Conservation (phyloP, 2,888 invertebrate species). For the Siphlonurus alternatus region DNA sequence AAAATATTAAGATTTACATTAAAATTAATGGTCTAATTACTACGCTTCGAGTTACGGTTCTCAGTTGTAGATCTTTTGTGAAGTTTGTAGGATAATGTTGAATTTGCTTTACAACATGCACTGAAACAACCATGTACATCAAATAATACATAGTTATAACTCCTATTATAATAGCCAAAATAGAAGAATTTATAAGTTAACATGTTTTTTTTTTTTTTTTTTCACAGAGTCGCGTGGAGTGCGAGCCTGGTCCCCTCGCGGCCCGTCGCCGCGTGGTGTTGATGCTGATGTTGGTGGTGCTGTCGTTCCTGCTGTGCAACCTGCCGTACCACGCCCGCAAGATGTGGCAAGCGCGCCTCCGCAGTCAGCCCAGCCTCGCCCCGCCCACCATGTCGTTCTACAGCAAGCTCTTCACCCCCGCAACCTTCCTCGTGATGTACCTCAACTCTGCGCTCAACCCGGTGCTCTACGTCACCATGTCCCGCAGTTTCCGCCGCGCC, state of each 20-base stretch:
- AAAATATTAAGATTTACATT: no score
- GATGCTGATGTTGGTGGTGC: constrained; percentile 75
- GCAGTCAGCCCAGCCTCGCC: background rate
- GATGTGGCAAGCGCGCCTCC: constrained; percentile 65
- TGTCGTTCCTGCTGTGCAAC: constrained; percentile 78
- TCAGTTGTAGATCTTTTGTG: no score
- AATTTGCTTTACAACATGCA: no score
- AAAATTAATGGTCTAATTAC: no score
- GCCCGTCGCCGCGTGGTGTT: constrained; percentile 50
- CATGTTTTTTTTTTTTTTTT: no score
- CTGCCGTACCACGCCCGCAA: constrained; percentile 77
- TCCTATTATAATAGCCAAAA: no score
- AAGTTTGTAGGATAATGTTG: no score
- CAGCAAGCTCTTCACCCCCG: constrained; percentile 60
- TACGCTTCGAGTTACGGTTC: no score
- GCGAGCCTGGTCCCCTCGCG: constrained; percentile 18
- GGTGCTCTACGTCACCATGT: constrained; percentile 72
- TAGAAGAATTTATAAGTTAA: no score
- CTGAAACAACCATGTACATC: no score
- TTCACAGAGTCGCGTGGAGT: background rate
- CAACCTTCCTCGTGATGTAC: constrained; percentile 74
- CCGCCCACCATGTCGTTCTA: background rate
- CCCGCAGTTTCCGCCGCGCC: constrained; percentile 33
- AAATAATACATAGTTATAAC: no score
- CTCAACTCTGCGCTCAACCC: constrained; percentile 85